phyloP scores from a whole-genome alignment of 2,797 vertebrate genomes.

The Mormyrus proboscirostris region DNA sequence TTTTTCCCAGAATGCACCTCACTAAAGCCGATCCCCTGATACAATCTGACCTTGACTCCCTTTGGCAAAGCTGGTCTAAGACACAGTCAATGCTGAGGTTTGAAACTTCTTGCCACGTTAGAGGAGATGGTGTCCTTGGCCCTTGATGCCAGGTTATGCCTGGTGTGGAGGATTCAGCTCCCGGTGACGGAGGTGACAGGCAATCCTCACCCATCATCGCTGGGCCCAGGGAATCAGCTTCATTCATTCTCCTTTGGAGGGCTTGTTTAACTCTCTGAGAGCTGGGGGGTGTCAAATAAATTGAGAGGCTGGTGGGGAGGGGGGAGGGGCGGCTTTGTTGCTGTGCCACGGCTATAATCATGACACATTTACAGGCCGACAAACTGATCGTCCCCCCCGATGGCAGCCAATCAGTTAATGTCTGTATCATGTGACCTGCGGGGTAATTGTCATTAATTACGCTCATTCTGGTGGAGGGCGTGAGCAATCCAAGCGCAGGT shows the following conservation, averaged over 20 bases:
- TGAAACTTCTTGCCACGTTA: neutral
- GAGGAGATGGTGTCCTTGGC: neutral
- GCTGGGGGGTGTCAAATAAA: conserved; percentile 66
- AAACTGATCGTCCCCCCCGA: conserved; percentile 53
- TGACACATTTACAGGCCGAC: conserved; percentile 73
- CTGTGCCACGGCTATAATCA: conserved; percentile 69
- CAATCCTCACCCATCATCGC: conserved; percentile 35
- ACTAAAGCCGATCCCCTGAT: neutral
- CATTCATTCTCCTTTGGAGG: conserved; percentile 67
- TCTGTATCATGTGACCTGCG: conserved; percentile 71
- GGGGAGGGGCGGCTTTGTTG: conserved; percentile 44
- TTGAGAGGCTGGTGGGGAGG: conserved; percentile 50
- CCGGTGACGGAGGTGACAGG: conserved; percentile 38
- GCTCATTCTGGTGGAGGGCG: conserved; percentile 69
- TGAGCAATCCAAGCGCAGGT: conserved; percentile 71
- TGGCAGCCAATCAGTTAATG: conserved; percentile 69
- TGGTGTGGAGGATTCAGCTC: neutral
- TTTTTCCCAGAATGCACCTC: neutral
- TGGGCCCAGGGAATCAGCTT: conserved; percentile 41
- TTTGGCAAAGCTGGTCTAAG: neutral
- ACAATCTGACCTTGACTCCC: neutral
- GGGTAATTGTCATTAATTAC: conserved; percentile 82
- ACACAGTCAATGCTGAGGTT: neutral
- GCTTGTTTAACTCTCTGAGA: conserved; percentile 60
- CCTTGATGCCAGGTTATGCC: neutral